Evolutionary conservation across 2,113 vertebrate genomes (phyloP), one percentile per base, ranked within the genome.

Genomic region (Triplophysa dalaica): DNA sequence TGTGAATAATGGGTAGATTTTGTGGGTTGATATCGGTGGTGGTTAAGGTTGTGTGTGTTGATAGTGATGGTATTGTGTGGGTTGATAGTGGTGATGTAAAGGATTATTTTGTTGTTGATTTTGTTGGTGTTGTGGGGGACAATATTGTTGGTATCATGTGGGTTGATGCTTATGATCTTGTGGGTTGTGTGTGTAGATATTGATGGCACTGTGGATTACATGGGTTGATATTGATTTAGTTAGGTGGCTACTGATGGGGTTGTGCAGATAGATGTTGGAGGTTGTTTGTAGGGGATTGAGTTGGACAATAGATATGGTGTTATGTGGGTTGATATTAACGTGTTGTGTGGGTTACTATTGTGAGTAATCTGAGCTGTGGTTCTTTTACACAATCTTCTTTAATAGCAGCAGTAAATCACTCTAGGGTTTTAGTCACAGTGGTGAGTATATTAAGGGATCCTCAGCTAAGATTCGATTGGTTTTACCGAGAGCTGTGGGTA

Each of bases 371-470:
- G 13, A 16, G 61, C 24, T 63, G 61, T 12, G 54, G 12, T 29
- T 63, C 12, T 29, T 62, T 6, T 63, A 65, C 13, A 26, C 22
- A 58, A 38, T 24, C 6, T 5, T 67, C 14, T 78, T 62, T 52
- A 68, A 62, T 52, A 11, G 56, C 56, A 14, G 33, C 63, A 1
- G 14, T 65, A 43, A 70, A 72, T 70, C 38, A 52, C 45, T 65
- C 19, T 66, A 13, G 50, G 10, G 45, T 4, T 76, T 65, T 52
- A 2, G 56, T 48, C 14, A 22, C 17, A 13, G n/a, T 33, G 48
- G 24, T 22, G 41, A 67, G 61, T 21, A 64, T 33, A 60, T 70
- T 41, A 60, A 58, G 61, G 67, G 78, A 83, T 83, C 72, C 29
- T 50, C n/a, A 24, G 33, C 38, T 21, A 70, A 76, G 65, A 76